Base-by-base conservation (phyloP, 1,140 invertebrate species). In the Scylla paramamosain region DNA sequence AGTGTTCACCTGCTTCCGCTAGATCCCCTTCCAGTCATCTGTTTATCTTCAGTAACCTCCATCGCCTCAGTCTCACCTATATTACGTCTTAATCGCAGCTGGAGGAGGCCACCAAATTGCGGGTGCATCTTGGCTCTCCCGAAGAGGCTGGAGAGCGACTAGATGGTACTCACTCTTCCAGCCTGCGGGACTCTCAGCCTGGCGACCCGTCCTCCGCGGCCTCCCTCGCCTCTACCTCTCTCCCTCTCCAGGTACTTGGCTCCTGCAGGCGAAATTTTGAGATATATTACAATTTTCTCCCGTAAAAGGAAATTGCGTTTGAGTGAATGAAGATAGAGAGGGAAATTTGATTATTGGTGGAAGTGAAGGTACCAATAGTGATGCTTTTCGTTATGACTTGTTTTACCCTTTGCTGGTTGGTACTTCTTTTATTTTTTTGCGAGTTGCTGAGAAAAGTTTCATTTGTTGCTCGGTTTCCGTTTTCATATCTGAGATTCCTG, bases 131-230 rank as follows among this genome's bases (percentile, higher is more conserved):
- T 8, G 87, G 48, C 8, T 89, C 87, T 10, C 48, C 39, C 7
- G 87, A 48, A 32, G 10, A n/a, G n/a, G 59, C 6, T 25, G 39
- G 90, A 31, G 28, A 86, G 4, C 31, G 90, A 28, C 90, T 28
- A 4, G 59, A 91, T 31, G 28, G 28, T 7, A 28, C 48, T 8
- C 59, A 32, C 0, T 7, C 31, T 1, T 59, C 90, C 16, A 39
- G 29, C 67, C 90, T 67, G 48, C 48, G 14, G 45, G 28, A 12
- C n/a, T n/a, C 31, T n/a, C 59, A 77, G n/a, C 48, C 31, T 31
- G 59, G 48, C 45, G 90, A 91, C 90, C 90, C 90, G 12, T 91
- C 90, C 48, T 91, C 90, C 90, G 90, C 90, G 0, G 90, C 90
- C 32, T 89, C 87, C 25, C 87, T 89, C 12, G 87, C 87, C 4